Evolutionary conservation across 1,140 invertebrate species (phyloP).

Genomic region (Uloborus diversus): DNA sequence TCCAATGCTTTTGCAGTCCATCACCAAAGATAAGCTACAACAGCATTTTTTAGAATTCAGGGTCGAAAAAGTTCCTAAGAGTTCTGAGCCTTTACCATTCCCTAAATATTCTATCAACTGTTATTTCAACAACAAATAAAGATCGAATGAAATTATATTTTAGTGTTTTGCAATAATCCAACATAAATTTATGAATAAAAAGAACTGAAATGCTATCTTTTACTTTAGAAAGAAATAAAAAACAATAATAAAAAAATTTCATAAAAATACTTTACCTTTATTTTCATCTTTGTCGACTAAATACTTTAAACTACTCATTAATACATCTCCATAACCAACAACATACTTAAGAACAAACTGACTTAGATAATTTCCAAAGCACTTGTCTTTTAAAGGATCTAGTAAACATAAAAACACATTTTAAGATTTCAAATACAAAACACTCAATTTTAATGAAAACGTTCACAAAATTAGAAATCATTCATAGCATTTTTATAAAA

Average conservation of each 20-base stretch:
- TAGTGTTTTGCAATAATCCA: too few relatives aligned
- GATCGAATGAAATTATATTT: too few relatives aligned
- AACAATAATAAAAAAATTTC: background rate
- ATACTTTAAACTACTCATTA: conserved; percentile 95
- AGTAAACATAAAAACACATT: too few relatives aligned
- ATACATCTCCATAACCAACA: conserved; percentile 94
- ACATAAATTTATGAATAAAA: background rate
- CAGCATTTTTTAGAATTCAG: too few relatives aligned
- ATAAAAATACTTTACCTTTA: conserved; percentile 74
- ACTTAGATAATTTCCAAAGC: conserved; percentile 93
- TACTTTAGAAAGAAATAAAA: background rate
- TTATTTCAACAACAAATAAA: too few relatives aligned
- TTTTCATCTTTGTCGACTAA: conserved; percentile 96
- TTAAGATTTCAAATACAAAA: background rate
- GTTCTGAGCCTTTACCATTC: too few relatives aligned
- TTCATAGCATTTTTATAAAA: too few relatives aligned
- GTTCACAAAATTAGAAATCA: too few relatives aligned
- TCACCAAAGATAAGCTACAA: too few relatives aligned
- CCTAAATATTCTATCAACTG: too few relatives aligned
- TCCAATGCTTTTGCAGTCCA: too few relatives aligned
- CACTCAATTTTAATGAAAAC: background rate
- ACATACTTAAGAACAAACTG: conserved; percentile 90
- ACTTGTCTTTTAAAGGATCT: conserved; percentile 86
- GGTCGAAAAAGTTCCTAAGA: too few relatives aligned
- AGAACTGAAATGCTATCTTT: background rate